Evolutionary conservation across 2,888 invertebrate genomes (phyloP), one percentile per base, ranked within the genome.

Genomic region (Galeruca laticollis): DNA sequence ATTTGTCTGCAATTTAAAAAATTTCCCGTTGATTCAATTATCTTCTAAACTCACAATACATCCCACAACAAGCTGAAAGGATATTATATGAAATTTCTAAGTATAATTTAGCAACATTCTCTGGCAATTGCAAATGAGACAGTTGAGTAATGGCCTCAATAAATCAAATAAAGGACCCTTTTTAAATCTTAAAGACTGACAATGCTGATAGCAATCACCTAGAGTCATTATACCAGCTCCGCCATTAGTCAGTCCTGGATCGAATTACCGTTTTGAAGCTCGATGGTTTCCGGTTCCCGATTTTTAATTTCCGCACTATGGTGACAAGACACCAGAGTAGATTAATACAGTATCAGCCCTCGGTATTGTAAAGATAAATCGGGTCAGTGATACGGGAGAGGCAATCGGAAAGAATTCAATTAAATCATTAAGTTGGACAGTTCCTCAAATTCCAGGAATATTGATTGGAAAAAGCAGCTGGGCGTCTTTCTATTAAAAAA

Each of bases 111-210:
- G n/a, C n/a, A n/a, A n/a, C n/a, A n/a, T 70, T 59, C 66, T 59
- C 52, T 66, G 59, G 66, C 66, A 69, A 66, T 71, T 71, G 82
- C 82, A 82, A 82, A 83, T 81, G 82, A 82, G 82, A 80, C 81
- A 79, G 78, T 76, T 80, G 72, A 72, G 56, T 80, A 81, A 82
- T 81, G 80, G 77, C 76, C 69, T 74, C 75, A 73, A 83, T 83
- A 82, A 82, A 83, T 83, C 82, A 82, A 82, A 80, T 77, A 79
- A 81, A 78, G 78, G 78, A 77, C 74, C 76, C 73, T 68, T 70
- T 72, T 70, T 64, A 70, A 69, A 68, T 68, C 64, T 68, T 61
- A 64, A 72, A 68, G 72, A 72, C 61, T 69, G 72, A 72, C 72
- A 73, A 73, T 66, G 60, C 65, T 62, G 72, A 73, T 69, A 70